phyloP scores from a whole-genome alignment of 2,888 invertebrate genomes.

The Pyrrhosoma nymphula region DNA sequence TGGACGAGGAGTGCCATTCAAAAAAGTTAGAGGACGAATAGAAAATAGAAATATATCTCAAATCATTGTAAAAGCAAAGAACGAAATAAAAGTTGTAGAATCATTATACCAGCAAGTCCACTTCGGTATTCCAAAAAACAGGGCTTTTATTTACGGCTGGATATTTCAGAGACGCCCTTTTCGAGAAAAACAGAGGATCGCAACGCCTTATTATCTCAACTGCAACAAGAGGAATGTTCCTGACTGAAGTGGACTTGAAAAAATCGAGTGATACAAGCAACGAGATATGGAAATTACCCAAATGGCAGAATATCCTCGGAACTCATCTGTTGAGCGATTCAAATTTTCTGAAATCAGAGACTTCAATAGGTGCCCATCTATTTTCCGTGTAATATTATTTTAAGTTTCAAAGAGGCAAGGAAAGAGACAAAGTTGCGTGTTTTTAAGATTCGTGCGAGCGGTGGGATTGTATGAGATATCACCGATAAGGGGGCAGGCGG shows the following conservation, averaged over 20 bases:
- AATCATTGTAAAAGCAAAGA: too few species aligned
- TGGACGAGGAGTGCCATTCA: too few species aligned
- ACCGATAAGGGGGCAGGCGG: constrained; percentile 47
- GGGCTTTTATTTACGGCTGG: too few species aligned
- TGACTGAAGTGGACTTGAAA: constrained; percentile 7
- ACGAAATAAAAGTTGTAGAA: too few species aligned
- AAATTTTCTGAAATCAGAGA: constrained; percentile 59
- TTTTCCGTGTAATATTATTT: constrained; percentile 47
- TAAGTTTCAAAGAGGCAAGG: constrained; percentile 32
- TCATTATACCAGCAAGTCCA: too few species aligned
- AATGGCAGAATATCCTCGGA: constrained; percentile 14
- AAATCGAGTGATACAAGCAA: neutral
- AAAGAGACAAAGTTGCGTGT: constrained; percentile 59
- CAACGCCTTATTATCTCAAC: neutral
- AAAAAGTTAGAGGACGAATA: too few species aligned
- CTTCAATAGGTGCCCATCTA: constrained; percentile 53
- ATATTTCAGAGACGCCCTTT: neutral
- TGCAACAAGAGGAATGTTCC: neutral
- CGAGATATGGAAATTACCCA: constrained; percentile 18
- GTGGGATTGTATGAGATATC: constrained; percentile 61
- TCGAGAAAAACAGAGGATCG: neutral
- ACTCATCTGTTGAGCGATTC: constrained; percentile 57
- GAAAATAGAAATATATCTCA: too few species aligned
- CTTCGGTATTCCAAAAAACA: too few species aligned
- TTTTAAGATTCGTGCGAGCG: constrained; percentile 64